Evolutionary conservation across 2,888 invertebrate genomes (phyloP).

Genomic region (Phytoseiulus persimilis): DNA sequence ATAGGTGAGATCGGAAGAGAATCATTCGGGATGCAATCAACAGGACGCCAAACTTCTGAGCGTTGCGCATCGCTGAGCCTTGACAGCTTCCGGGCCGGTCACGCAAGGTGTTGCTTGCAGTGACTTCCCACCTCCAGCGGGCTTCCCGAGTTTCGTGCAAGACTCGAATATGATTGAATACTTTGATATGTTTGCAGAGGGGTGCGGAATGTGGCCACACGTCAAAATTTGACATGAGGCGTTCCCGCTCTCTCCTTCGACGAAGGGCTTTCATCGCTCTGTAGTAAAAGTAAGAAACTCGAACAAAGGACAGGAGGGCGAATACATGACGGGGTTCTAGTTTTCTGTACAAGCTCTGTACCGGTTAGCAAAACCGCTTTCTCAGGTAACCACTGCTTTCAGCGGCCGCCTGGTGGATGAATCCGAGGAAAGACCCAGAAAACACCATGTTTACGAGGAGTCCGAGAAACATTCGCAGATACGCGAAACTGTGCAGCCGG

Average conservation of each 20-base stretch:
- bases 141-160: neutral
- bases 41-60: neutral
- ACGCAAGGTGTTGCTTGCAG: neutral
- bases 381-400: too few species aligned
- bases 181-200: too few species aligned
- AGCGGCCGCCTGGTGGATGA: too few species aligned
- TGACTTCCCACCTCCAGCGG: neutral
- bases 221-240: neutral
- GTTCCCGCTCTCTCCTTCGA: too few species aligned
- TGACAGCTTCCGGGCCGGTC: neutral
- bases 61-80: neutral
- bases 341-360: too few species aligned
- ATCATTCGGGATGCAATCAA: neutral
- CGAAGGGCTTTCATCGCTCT: too few species aligned
- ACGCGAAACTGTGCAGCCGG: conserved; percentile 53
- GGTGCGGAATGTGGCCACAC: neutral
- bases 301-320: too few species aligned
- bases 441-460: too few species aligned
- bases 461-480: conserved; percentile 46
- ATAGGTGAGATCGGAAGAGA: neutral
- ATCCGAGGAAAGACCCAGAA: too few species aligned
- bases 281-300: too few species aligned
- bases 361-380: too few species aligned
- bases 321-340: too few species aligned
- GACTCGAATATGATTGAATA: neutral